Percentiles rank a stretch among this genome's conserved stretches.
phyloP scores from a whole-genome alignment of 2,888 invertebrate species.

The Emmelina monodactyla region DNA sequence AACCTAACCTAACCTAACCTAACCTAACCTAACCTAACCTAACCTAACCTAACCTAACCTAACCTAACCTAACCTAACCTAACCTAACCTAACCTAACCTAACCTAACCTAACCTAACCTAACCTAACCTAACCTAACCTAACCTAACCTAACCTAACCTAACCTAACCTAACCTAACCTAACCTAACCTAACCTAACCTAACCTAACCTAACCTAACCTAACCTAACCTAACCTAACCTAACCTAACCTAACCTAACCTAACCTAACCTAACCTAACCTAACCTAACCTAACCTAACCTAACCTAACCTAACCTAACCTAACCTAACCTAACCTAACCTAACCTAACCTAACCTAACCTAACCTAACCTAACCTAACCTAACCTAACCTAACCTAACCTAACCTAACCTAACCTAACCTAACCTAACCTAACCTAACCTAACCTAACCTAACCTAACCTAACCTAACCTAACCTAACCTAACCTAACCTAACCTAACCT shows the following conservation, averaged over 20 bases:
- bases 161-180: conserved; percentile 14
- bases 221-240: conserved; percentile 5
- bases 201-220: conserved; percentile 11
- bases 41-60: conserved; percentile 19
- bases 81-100: conserved; percentile 16
- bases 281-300: conserved; percentile 19
- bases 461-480: conserved; percentile 11
- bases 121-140: conserved; percentile 19
- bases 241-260: neutral
- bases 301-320: conserved; percentile 18
- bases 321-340: conserved; percentile 16
- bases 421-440: conserved; percentile 13
- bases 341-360: conserved; percentile 15
- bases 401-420: conserved; percentile 17
- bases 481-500: conserved; percentile 11
- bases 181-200: conserved; percentile 7
- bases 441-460: conserved; percentile 12
- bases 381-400: conserved; percentile 15
- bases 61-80: conserved; percentile 4
- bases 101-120: conserved; percentile 20
- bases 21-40: conserved; percentile 17
- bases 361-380: conserved; percentile 15
- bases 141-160: conserved; percentile 19
- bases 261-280: conserved; percentile 20
- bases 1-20: conserved; percentile 8